A percentile compares a stretch with the other conserved stretches of the same genome.
These are phyloP conservation scores for Melanocharis versteri DNA, from an alignment of 2,113 vertebrate species.

Conservation along the genomic window DNA sequence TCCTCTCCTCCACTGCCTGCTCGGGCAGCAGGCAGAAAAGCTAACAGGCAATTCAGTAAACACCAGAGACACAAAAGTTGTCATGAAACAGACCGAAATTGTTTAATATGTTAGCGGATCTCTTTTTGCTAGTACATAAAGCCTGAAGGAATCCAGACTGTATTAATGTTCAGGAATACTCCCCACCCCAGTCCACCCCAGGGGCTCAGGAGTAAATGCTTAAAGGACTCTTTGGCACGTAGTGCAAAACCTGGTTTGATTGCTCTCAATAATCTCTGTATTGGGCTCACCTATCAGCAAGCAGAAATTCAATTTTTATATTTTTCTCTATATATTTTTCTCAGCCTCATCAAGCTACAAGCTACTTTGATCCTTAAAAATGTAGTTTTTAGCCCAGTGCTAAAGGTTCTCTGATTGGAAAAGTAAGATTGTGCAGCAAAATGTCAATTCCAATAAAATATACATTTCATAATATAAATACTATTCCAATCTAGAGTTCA, in stretches of 20 bases:
- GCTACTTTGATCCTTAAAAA: neutral
- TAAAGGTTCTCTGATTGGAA: neutral
- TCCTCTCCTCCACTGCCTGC: neutral
- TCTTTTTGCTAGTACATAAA: neutral
- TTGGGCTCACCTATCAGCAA: neutral
- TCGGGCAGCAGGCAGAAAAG: neutral
- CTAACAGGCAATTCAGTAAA: neutral
- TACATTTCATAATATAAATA: neutral
- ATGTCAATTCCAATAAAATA: neutral
- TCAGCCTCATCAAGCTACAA: neutral
- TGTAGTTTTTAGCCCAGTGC: neutral
- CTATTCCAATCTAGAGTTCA: neutral
- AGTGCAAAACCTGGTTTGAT: neutral
- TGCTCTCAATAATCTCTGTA: neutral
- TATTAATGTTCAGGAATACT: neutral
- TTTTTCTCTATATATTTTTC: neutral
- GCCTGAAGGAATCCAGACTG: neutral
- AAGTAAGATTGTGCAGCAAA: neutral
- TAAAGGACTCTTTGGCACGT: neutral
- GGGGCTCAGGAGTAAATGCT: neutral
- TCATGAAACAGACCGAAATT: neutral
- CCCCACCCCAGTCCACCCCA: rapidly evolving
- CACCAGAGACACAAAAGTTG: neutral
- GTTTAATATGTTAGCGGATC: neutral
- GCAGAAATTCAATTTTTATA: neutral